Evolutionary conservation across 2,797 vertebrate species (phyloP).

Genomic region (Staurois parvus): DNA sequence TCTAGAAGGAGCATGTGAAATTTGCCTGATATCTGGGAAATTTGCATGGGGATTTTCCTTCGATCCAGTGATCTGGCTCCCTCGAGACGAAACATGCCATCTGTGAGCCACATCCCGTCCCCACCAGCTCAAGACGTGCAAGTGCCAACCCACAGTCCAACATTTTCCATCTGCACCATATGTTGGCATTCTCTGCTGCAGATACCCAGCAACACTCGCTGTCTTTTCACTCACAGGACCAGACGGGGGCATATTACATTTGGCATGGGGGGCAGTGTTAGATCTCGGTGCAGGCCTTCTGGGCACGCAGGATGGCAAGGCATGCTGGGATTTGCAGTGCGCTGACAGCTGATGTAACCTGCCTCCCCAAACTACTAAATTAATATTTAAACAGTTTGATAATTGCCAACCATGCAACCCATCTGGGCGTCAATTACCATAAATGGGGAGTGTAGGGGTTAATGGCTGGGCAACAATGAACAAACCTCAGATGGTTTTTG

Average conservation of each 20-base stretch:
- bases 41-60: constrained; percentile 42
- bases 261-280: constrained; percentile 8
- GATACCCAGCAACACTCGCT: constrained; percentile 37
- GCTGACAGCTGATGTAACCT: background rate
- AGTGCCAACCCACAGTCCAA: constrained; percentile 50
- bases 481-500: no score
- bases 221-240: constrained; percentile 21
- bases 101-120: constrained; percentile 46
- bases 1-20: constrained; percentile 49
- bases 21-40: constrained; percentile 52
- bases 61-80: constrained; percentile 52
- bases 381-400: no score
- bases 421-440: background rate
- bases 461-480: no score
- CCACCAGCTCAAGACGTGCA: constrained; percentile 56
- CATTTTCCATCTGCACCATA: constrained; percentile 46
- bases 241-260: constrained; percentile 16
- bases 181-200: constrained; percentile 3
- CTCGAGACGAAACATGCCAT: background rate
- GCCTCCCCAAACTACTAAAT: no score
- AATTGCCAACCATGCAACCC: background rate
- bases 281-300: background rate
- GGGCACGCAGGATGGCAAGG: background rate
- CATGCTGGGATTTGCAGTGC: background rate
- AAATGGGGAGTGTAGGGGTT: background rate